Conservation (phyloP, 1,140 invertebrate species). For the Neomicropteryx cornuta region DNA sequence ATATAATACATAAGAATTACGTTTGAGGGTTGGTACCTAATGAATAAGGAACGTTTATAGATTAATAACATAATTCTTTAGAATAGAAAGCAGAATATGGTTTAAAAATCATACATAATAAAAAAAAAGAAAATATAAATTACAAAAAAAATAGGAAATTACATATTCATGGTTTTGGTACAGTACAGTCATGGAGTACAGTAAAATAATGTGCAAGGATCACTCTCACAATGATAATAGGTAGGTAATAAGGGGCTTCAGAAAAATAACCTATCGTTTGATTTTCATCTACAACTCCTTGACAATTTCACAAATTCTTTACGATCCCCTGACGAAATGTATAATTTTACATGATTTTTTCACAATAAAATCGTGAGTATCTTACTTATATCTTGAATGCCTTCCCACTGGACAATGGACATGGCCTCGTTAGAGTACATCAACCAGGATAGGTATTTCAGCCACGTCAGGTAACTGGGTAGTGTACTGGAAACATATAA, state of each 20-base stretch:
- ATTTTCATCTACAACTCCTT: not conserved
- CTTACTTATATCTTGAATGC: conserved; percentile 68
- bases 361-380: conserved; percentile 9
- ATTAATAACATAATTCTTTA: too few relatives aligned
- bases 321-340: not conserved
- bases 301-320: not conserved
- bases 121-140: too few relatives aligned
- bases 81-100: too few relatives aligned
- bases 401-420: conserved; percentile 67
- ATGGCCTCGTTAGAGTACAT: conserved; percentile 86
- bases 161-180: too few relatives aligned
- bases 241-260: conserved; percentile 3
- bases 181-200: too few relatives aligned
- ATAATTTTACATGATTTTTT: not conserved
- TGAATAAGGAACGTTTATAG: too few relatives aligned
- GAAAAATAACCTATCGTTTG: not conserved
- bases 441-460: conserved; percentile 86
- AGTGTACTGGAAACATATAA: conserved; percentile 49
- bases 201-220: conserved; percentile 13
- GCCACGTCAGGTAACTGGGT: conserved; percentile 69
- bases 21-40: too few relatives aligned
- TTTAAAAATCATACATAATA: too few relatives aligned
- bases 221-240: conserved; percentile 5
- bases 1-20: too few relatives aligned
- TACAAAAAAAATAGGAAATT: too few relatives aligned